Conservation (phyloP, 2,888 invertebrate genomes). For the Eretmocerus hayati region DNA sequence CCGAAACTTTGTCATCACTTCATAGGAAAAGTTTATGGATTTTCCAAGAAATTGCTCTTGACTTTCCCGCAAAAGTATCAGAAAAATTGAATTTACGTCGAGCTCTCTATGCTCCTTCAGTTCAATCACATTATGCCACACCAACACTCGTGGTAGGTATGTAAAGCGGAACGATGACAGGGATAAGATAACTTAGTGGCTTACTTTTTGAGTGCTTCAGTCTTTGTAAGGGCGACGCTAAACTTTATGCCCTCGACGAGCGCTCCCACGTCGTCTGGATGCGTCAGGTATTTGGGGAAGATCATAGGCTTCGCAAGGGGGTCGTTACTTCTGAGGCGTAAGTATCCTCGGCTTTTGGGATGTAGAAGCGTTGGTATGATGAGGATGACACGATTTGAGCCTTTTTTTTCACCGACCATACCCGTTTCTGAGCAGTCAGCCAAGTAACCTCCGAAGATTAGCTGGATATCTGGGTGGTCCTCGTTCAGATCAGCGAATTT, state of each 20-base stretch:
- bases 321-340: slow-evolving; percentile 67
- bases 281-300: slow-evolving; percentile 71
- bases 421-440: slow-evolving; percentile 82
- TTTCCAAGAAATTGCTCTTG: no score
- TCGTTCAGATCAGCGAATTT: slow-evolving; percentile 67
- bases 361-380: slow-evolving; percentile 78
- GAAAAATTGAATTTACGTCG: no score
- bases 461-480: slow-evolving; percentile 78
- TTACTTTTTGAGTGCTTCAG: slow-evolving; percentile 51
- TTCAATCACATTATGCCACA: not conserved
- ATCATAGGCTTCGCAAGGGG: slow-evolving; percentile 79
- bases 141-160: not conserved
- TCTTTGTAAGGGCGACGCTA: slow-evolving; percentile 64
- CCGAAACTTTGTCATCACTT: no score
- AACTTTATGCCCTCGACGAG: slow-evolving; percentile 80
- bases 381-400: slow-evolving; percentile 61
- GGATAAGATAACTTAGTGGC: no score
- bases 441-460: slow-evolving; percentile 80
- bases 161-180: not conserved
- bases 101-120: no score
- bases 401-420: slow-evolving; percentile 72
- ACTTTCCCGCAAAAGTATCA: no score
- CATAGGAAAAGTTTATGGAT: no score
- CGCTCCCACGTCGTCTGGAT: slow-evolving; percentile 71
- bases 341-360: slow-evolving; percentile 76